Conservation (phyloP, 2,113 vertebrate species). For the Chrysemys picta region DNA sequence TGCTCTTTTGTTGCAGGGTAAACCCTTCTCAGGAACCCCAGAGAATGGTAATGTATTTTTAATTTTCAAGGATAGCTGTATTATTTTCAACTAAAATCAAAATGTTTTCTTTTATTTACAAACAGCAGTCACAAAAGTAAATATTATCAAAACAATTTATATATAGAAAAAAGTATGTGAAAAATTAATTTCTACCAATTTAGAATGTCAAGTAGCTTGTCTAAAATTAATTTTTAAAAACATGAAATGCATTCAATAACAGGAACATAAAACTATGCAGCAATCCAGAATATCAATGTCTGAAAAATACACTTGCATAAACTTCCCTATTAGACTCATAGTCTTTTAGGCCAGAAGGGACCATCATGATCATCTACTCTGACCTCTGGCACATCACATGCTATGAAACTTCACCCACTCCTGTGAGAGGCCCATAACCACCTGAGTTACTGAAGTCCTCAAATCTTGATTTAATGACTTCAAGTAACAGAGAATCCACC, state of each 20-base stretch:
- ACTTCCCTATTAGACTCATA: constrained; percentile 9
- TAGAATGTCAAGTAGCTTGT: constrained; percentile 26
- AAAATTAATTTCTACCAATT: not conserved
- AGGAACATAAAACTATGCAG: constrained; percentile 55
- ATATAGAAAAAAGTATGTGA: not conserved
- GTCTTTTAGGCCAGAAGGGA: not conserved
- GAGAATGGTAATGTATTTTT: not conserved
- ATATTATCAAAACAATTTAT: constrained; percentile 13
- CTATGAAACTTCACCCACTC: not conserved
- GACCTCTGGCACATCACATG: not conserved
- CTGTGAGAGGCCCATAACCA: not conserved
- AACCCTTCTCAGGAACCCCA: not conserved
- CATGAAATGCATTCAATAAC: constrained; percentile 59
- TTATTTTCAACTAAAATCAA: constrained; percentile 19
- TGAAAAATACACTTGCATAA: constrained; percentile 61
- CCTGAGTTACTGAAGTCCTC: not conserved
- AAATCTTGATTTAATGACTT: not conserved
- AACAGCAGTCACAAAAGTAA: not conserved
- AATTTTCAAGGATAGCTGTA: not conserved
- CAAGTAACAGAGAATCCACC: too few species aligned
- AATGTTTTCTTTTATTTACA: constrained; percentile 27
- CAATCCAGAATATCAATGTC: constrained; percentile 39
- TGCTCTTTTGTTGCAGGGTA: not conserved
- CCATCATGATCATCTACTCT: not conserved
- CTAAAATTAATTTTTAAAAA: constrained; percentile 48